Evolutionary conservation across 2,113 vertebrate genomes (phyloP), one percentile per base, ranked within the genome.

Genomic region (Chaetura pelagica): DNA sequence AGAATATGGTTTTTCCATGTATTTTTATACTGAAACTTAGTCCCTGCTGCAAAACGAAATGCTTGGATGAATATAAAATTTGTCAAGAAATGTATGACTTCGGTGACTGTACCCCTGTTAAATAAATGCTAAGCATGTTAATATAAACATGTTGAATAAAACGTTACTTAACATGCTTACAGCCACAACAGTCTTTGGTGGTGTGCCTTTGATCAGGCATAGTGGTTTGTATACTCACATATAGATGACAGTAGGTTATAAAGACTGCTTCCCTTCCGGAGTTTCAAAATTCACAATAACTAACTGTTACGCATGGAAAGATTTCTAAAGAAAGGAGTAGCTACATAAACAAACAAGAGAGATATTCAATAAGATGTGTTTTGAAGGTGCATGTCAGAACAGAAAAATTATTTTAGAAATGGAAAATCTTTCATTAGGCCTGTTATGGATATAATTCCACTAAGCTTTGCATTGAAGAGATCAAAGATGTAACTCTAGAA

Each of bases 351-450:
- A 81, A 83, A 88, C 9, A 30, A 69, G 75, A 79, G 63, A 62
- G 17, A 18, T 69, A 17, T 34, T 91, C 81, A 66, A 12, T 76
- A 84, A 93, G 40, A 58, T 27, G 38, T 66, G 44, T 76, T 84
- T 77, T 61, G 68, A 78, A 77, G 42, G 18, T 67, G 81, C 52
- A 17, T 46, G 38, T 91, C 74, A 77, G 73, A 76, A 89, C 42
- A 91, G 67, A 67, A 71, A 77, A 77, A 71, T 19, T n/a, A 27
- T 63, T 96, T 90, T 86, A 90, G 79, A 94, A 93, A 94, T 91
- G 92, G 90, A 96, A 96, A 95, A 88, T 55, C 51, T 81, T 93
- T 63, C 75, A 52, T 90, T 83, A 86, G 26, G 30, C 66, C 52
- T 68, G 85, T 92, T 94, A 93, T 57, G 90, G 72, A 63, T 78